A percentile compares a stretch with the other conserved stretches of the same genome.
These are phyloP conservation scores for Spermophilus dauricus DNA, from an alignment of 2,113 vertebrate species.

Conservation along the genomic window DNA sequence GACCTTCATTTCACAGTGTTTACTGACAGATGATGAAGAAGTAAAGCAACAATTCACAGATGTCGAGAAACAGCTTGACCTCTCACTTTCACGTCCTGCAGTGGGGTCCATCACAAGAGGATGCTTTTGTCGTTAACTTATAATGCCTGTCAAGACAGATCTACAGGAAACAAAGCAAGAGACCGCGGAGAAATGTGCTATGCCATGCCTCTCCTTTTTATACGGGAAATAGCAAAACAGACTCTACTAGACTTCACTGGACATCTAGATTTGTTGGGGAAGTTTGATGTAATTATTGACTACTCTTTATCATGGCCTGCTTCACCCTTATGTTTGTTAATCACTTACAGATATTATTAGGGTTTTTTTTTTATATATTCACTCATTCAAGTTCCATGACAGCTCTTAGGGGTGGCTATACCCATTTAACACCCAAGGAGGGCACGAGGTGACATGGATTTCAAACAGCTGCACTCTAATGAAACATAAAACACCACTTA, in stretches of 20 bases:
- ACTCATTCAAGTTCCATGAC: neutral
- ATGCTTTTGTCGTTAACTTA: neutral
- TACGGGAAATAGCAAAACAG: neutral
- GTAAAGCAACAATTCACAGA: neutral
- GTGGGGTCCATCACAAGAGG: neutral
- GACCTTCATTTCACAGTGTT: neutral
- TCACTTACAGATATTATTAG: neutral
- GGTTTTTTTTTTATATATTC: neutral
- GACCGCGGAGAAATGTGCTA: neutral
- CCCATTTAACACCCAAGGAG: neutral
- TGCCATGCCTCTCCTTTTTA: neutral
- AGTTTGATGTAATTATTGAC: neutral
- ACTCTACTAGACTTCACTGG: neutral
- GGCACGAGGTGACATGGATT: neutral
- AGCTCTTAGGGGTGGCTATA: neutral
- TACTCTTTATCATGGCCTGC: slow-evolving; percentile 21
- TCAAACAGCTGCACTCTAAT: neutral
- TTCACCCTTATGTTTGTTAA: neutral
- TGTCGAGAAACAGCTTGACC: neutral
- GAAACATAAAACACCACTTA: neutral
- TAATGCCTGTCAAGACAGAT: neutral
- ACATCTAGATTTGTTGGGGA: neutral
- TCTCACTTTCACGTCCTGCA: neutral
- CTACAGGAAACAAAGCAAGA: slow-evolving; percentile 24
- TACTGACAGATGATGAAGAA: neutral